These are phyloP conservation scores for Carcinoscorpius rotundicauda DNA, from an alignment of 1,140 invertebrate species.

Conservation along the genomic window DNA sequence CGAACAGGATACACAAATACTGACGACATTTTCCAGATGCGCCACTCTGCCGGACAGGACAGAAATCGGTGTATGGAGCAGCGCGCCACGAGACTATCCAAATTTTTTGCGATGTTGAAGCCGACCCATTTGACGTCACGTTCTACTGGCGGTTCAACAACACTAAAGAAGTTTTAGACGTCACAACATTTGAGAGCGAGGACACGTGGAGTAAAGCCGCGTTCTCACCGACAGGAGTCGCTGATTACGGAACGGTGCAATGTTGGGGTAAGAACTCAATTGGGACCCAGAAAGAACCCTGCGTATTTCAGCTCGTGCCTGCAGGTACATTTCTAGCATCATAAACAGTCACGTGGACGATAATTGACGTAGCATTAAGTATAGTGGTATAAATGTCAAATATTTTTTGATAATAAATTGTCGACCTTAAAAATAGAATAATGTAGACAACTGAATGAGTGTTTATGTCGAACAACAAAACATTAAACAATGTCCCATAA, in stretches of 20 bases:
- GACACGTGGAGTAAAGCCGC: constrained; percentile 10
- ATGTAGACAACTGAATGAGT: too few relatives aligned
- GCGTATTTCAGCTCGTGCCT: constrained; percentile 79
- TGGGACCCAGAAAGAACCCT: constrained; percentile 55
- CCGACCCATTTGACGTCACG: constrained; percentile 21
- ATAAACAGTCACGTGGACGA: too few relatives aligned
- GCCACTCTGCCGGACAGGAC: constrained; percentile 59
- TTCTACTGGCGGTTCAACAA: constrained; percentile 46
- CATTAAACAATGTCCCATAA: too few relatives aligned
- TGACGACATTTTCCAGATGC: constrained; percentile 47
- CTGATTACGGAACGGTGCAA: constrained; percentile 74
- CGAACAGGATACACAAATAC: too few relatives aligned
- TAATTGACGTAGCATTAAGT: too few relatives aligned
- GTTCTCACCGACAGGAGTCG: constrained; percentile 51
- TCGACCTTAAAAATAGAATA: too few relatives aligned
- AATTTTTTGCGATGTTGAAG: constrained; percentile 54
- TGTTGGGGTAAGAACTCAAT: constrained; percentile 40
- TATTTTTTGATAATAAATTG: too few relatives aligned
- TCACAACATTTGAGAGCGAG: constrained; percentile 8
- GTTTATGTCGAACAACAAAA: too few relatives aligned
- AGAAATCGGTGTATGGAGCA: constrained; percentile 64
- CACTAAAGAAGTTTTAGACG: constrained; percentile 39
- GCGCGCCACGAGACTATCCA: constrained; percentile 77
- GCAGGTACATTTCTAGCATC: constrained; percentile 39
- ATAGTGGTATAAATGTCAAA: too few relatives aligned